phyloP scores from a whole-genome alignment of 1,140 invertebrate genomes.

The Lanistes nyassanus region DNA sequence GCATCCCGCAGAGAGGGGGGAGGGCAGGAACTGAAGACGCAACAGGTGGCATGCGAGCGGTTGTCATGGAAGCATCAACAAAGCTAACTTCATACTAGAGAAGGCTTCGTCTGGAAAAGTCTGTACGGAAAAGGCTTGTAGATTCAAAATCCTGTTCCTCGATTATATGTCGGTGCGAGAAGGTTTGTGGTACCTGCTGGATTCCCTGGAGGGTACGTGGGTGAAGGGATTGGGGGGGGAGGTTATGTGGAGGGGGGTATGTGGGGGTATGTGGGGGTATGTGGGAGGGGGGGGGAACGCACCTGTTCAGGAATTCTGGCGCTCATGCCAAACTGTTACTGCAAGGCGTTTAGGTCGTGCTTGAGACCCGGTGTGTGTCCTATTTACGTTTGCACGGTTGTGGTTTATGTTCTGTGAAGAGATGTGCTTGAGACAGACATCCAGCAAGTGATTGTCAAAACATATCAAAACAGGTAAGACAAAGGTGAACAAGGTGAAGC shows the following conservation, averaged over 20 bases:
- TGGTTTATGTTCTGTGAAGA: neutral
- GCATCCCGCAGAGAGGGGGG: too few species aligned
- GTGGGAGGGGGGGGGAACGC: neutral
- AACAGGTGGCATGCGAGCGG: too few species aligned
- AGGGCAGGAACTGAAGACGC: too few species aligned
- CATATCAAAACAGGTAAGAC: too few species aligned
- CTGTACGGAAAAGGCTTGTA: neutral
- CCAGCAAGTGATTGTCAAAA: neutral
- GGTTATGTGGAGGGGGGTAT: neutral
- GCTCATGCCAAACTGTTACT: constrained; percentile 1
- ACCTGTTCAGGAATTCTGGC: too few species aligned
- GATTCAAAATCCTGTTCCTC: constrained; percentile 12
- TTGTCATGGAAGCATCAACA: neutral
- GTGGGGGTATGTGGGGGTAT: neutral
- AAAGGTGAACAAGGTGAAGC: too few species aligned
- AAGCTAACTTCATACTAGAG: neutral
- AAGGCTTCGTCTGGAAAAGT: neutral
- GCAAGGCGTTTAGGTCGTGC: constrained; percentile 6
- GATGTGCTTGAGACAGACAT: neutral
- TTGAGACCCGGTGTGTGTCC: constrained; percentile 3
- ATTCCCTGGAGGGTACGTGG: neutral
- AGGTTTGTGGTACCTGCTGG: too few species aligned
- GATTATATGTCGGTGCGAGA: too few species aligned
- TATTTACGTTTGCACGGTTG: neutral
- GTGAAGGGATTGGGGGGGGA: neutral